Evolutionary conservation across 2,113 vertebrate genomes (phyloP).

Genomic region (Triplophysa rosa): DNA sequence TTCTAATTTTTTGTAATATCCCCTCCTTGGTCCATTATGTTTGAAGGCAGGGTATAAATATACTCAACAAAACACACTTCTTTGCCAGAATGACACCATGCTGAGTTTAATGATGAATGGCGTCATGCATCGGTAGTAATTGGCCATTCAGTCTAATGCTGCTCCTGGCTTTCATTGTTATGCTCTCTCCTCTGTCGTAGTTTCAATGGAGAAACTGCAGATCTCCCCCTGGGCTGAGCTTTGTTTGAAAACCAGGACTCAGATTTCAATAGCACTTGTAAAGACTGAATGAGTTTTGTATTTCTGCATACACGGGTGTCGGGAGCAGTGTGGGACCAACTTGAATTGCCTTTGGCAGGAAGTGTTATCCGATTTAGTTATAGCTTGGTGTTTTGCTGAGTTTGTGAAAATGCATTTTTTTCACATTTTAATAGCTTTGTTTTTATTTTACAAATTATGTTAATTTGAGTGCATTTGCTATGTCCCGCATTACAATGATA

Average conservation of each 20-base stretch:
- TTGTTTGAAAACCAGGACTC: slow-evolving; percentile 37
- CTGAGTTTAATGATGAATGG: slow-evolving; percentile 43
- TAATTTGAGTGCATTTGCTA: too few relatives aligned
- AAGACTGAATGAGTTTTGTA: slow-evolving; percentile 25
- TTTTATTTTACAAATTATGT: too few relatives aligned
- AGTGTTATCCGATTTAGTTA: neutral
- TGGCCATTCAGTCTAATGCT: slow-evolving; percentile 46
- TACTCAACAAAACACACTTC: slow-evolving; percentile 13
- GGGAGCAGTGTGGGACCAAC: neutral
- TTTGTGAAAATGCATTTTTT: too few relatives aligned
- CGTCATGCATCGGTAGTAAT: slow-evolving; percentile 46
- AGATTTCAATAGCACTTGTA: slow-evolving; percentile 42
- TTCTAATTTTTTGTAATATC: slow-evolving; percentile 10
- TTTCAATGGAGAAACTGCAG: slow-evolving; percentile 38
- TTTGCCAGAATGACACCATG: slow-evolving; percentile 28
- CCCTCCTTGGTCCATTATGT: slow-evolving; percentile 2
- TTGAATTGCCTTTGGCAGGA: neutral
- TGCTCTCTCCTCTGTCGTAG: slow-evolving; percentile 24
- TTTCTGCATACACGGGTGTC: neutral
- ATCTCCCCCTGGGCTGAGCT: slow-evolving; percentile 28
- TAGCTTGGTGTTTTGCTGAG: too few relatives aligned
- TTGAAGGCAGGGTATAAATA: slow-evolving; percentile 35
- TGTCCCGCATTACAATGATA: too few relatives aligned
- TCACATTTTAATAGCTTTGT: too few relatives aligned
- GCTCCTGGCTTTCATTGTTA: slow-evolving; percentile 41